These are phyloP conservation scores for Daktulosphaira vitifoliae DNA, from an alignment of 1,140 invertebrate species.

Conservation along the genomic window DNA sequence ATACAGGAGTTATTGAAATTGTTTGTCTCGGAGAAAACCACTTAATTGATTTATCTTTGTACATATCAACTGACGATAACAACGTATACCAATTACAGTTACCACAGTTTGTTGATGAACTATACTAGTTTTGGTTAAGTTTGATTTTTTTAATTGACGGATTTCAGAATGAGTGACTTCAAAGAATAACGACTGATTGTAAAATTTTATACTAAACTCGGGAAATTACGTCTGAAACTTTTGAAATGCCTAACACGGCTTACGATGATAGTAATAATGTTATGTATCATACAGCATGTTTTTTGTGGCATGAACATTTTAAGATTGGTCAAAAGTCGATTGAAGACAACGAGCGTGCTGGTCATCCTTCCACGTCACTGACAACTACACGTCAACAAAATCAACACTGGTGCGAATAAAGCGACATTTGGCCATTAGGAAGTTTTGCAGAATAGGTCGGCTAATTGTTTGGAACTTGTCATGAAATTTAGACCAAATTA, in stretches of 20 bases:
- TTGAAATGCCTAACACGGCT: slow-evolving; percentile 21
- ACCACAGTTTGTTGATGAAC: too few species aligned
- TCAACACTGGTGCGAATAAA: not conserved
- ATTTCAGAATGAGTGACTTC: too few species aligned
- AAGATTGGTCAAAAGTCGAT: slow-evolving; percentile 32
- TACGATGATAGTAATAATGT: slow-evolving; percentile 34
- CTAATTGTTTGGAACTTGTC: not conserved
- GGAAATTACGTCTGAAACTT: slow-evolving; percentile 34
- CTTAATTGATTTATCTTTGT: too few species aligned
- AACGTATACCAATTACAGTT: too few species aligned
- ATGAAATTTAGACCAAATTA: not conserved
- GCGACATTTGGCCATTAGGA: not conserved
- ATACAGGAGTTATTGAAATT: too few species aligned
- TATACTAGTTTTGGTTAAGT: too few species aligned
- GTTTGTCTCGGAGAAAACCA: too few species aligned
- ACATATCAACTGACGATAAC: too few species aligned
- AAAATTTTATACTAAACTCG: too few species aligned
- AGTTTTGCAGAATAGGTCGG: not conserved
- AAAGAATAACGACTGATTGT: too few species aligned
- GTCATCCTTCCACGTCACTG: not conserved
- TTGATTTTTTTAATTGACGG: too few species aligned
- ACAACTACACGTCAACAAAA: slow-evolving; percentile 1
- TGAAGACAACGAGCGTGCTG: slow-evolving; percentile 12
- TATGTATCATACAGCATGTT: slow-evolving; percentile 12
- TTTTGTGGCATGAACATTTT: slow-evolving; percentile 33